A percentile compares a stretch with the other conserved stretches of the same genome.
phyloP scores from a whole-genome alignment of 2,888 invertebrate genomes.

The Eucera pruinosa region DNA sequence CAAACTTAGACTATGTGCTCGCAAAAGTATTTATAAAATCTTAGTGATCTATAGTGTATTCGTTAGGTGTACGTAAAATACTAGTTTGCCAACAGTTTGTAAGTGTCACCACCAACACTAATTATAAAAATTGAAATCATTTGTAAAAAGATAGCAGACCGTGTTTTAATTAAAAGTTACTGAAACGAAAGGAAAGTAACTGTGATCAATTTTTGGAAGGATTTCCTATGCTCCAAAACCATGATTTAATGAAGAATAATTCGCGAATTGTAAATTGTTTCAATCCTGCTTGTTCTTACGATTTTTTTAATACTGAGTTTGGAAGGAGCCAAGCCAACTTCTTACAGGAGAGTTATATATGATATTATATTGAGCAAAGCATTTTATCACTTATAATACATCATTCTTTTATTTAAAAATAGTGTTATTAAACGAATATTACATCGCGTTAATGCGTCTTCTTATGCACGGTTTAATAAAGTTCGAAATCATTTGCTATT shows the following conservation, averaged over 20 bases:
- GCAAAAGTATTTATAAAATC: conserved; percentile 73
- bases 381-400: conserved; percentile 34
- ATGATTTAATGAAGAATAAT: conserved; percentile 60
- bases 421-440: conserved; percentile 12
- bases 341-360: conserved; percentile 36
- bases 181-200: conserved; percentile 44
- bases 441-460: neutral
- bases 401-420: neutral
- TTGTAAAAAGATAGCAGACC: conserved; percentile 70
- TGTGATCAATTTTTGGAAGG: conserved; percentile 26
- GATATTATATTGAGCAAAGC: conserved; percentile 24
- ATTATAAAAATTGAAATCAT: conserved; percentile 72
- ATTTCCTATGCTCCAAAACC: conserved; percentile 37
- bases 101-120: conserved; percentile 64
- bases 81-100: conserved; percentile 69
- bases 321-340: conserved; percentile 79
- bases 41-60: conserved; percentile 53
- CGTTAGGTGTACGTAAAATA: conserved; percentile 69
- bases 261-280: conserved; percentile 56
- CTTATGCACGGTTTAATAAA: neutral
- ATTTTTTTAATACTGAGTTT: conserved; percentile 77
- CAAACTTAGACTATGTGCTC: conserved; percentile 33
- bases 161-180: conserved; percentile 48
- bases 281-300: conserved; percentile 53
- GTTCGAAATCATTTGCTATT: neutral